Conservation (phyloP, 2,888 invertebrate species). For the Tuberolachnus salignus region DNA sequence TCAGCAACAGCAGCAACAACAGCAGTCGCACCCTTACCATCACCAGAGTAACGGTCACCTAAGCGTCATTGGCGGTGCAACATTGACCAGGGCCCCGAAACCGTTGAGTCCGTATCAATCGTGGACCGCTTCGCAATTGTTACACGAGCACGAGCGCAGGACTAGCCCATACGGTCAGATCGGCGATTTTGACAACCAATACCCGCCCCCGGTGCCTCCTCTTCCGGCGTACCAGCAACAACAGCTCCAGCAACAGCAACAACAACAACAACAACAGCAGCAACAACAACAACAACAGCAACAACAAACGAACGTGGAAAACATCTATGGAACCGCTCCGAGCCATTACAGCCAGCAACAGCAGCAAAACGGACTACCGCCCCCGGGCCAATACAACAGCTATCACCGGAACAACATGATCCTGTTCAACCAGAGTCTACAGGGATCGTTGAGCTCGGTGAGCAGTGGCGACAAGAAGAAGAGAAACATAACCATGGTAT, state of each 20-base stretch:
- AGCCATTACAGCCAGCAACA: constrained; percentile 40
- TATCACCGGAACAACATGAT: constrained; percentile 62
- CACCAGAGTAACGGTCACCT: constrained; percentile 59
- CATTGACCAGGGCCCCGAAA: constrained; percentile 63
- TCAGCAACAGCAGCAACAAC: constrained; percentile 37
- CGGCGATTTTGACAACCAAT: constrained; percentile 58
- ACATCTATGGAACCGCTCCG: constrained; percentile 62
- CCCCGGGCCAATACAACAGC: constrained; percentile 60
- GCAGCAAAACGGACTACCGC: constrained; percentile 58
- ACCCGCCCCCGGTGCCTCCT: constrained; percentile 67
- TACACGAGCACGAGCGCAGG: constrained; percentile 68
- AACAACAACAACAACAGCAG: constrained; percentile 23
- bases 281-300: constrained; percentile 58
- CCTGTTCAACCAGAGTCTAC: constrained; percentile 66
- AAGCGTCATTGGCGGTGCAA: constrained; percentile 61
- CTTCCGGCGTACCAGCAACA: constrained; percentile 64
- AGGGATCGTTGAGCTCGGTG: constrained; percentile 68
- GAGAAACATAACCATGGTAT: constrained; percentile 70
- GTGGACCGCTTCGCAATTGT: constrained; percentile 69
- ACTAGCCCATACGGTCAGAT: constrained; percentile 64
- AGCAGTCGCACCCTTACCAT: constrained; percentile 57
- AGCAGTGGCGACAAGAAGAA: constrained; percentile 66
- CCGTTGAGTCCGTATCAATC: constrained; percentile 67
- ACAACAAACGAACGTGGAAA: constrained; percentile 60
- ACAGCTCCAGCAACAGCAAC: constrained; percentile 62